A percentile compares a stretch with the other conserved stretches of the same genome.
These are phyloP conservation scores for Enteromius unitaeniatus DNA, from an alignment of 2,797 vertebrate species.

Conservation along the genomic window DNA sequence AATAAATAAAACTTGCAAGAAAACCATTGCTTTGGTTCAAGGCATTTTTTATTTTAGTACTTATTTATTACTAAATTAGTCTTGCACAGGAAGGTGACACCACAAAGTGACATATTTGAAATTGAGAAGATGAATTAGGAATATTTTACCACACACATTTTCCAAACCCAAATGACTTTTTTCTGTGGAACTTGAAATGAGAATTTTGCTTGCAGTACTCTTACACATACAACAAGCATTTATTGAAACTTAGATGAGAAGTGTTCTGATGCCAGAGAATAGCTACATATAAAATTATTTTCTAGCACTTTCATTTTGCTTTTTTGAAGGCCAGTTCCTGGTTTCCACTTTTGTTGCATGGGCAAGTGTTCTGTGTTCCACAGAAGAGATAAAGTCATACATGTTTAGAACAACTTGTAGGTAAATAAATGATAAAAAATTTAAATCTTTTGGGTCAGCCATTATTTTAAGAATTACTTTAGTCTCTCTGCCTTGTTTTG, in stretches of 20 bases:
- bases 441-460: neutral
- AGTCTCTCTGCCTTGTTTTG: neutral
- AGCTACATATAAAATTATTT: neutral
- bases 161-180: too few species aligned
- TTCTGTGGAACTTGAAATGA: too few species aligned
- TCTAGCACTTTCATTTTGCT: neutral
- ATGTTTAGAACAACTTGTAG: neutral
- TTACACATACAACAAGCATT: too few species aligned
- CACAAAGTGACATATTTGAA: neutral
- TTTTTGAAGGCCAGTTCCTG: neutral
- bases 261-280: neutral
- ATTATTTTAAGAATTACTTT: neutral
- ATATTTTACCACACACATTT: neutral
- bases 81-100: neutral
- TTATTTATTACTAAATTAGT: neutral
- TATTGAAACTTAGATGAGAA: neutral
- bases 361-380: too few species aligned
- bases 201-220: too few species aligned
- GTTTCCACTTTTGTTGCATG: neutral
- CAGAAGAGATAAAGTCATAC: neutral
- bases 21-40: neutral
- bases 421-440: neutral
- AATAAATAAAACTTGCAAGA: neutral
- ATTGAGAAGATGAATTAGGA: neutral
- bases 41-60: neutral